Conservation (phyloP, 2,113 vertebrate species). For the Pygoscelis antarcticus region DNA sequence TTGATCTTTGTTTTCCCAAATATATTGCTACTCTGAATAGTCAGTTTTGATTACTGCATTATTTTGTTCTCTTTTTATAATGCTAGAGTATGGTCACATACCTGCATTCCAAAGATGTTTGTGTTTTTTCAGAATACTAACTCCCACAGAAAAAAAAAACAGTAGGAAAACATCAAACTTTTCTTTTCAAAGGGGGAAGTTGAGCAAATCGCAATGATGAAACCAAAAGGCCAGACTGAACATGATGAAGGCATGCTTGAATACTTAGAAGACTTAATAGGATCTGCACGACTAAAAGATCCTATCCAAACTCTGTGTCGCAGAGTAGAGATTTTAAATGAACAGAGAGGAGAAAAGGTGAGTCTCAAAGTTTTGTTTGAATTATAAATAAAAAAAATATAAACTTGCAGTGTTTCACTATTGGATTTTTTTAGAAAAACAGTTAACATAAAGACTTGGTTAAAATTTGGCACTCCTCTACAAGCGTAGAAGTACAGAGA, state of each 20-base stretch:
- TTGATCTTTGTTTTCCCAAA: not conserved
- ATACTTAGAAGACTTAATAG: conserved; percentile 95
- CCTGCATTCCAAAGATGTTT: not conserved
- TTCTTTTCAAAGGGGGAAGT: conserved; percentile 89
- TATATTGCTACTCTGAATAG: not conserved
- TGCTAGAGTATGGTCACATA: not conserved
- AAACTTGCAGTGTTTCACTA: not conserved
- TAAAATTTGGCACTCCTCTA: not conserved
- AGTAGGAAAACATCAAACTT: not conserved
- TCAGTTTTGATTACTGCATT: not conserved
- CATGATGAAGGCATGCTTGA: conserved; percentile 98
- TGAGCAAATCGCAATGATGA: conserved; percentile 99
- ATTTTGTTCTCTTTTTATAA: not conserved
- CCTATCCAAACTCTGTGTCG: conserved; percentile 86
- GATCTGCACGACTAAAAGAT: conserved; percentile 91
- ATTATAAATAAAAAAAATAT: not conserved
- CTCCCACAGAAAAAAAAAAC: not conserved
- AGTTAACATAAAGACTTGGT: not conserved
- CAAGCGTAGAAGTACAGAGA: not conserved
- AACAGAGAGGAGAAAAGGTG: conserved; percentile 94
- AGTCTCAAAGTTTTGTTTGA: not conserved
- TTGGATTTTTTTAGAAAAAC: not conserved
- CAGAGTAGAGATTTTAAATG: conserved; percentile 89
- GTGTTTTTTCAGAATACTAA: not conserved
- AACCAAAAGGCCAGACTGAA: conserved; percentile 93